Percentiles rank a stretch among this genome's conserved stretches.
Evolutionary conservation across 2,113 vertebrate genomes (phyloP).

Genomic region (Todiramphus chloris): DNA sequence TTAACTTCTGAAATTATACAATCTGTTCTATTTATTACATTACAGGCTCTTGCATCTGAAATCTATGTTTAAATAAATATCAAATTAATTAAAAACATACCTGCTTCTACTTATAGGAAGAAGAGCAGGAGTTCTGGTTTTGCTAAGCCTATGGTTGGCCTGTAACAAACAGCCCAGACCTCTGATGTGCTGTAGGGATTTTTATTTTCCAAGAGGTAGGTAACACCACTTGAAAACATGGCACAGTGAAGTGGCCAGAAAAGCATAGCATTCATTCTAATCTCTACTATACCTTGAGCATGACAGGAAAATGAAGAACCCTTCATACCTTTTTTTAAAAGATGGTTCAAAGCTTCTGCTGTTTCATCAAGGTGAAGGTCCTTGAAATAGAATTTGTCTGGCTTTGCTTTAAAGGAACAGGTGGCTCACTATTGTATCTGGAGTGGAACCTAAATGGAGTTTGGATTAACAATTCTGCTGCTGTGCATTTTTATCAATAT

Average conservation of each 20-base stretch:
- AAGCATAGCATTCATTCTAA: neutral
- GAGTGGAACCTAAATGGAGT: neutral
- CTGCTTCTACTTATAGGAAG: neutral
- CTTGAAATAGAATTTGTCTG: neutral
- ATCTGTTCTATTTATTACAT: neutral
- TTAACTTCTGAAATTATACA: fast-evolving
- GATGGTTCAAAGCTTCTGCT: neutral
- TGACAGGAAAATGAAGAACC: neutral
- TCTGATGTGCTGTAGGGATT: neutral
- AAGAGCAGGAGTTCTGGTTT: neutral
- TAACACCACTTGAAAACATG: neutral
- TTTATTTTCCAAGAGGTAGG: neutral
- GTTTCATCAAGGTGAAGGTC: neutral
- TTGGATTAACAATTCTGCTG: neutral
- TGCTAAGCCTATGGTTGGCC: neutral
- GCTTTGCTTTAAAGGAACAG: neutral
- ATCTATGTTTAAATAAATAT: neutral
- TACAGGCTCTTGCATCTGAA: neutral
- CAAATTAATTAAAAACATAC: neutral
- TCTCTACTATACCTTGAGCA: neutral
- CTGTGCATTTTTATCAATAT: neutral
- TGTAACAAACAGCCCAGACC: neutral
- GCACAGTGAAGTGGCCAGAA: neutral
- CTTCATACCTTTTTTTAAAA: neutral
- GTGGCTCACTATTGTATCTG: neutral